Percentiles rank a stretch among this genome's conserved stretches.
phyloP scores from a whole-genome alignment of 2,888 invertebrate genomes.

The Drymonia ruficornis region DNA sequence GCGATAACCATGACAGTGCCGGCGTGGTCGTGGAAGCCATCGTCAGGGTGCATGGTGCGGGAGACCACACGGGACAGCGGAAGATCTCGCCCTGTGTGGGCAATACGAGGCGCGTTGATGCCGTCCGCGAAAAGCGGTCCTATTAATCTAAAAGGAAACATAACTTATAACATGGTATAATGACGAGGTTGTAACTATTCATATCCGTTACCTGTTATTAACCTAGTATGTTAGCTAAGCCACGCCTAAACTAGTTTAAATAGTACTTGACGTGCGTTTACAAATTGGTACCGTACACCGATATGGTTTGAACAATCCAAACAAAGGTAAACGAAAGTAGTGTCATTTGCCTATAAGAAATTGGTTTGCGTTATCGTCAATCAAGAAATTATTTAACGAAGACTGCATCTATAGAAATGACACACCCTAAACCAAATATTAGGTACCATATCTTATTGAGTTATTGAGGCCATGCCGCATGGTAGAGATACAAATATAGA shows the following conservation, averaged over 20 bases:
- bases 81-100: slow-evolving; percentile 90
- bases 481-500: too few relatives aligned
- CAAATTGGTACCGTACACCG: neutral
- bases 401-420: neutral
- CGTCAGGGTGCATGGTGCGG: slow-evolving; percentile 96
- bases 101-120: slow-evolving; percentile 92
- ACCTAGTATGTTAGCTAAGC: neutral
- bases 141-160: slow-evolving; percentile 81
- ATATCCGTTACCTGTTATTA: neutral
- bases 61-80: slow-evolving; percentile 94
- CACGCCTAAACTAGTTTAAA: neutral
- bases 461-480: too few relatives aligned
- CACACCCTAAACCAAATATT: neutral
- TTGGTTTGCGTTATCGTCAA: neutral
- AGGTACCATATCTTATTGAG: neutral
- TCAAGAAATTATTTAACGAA: neutral
- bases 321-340: neutral
- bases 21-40: slow-evolving; percentile 96
- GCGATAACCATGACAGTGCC: slow-evolving; percentile 97
- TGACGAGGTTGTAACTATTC: neutral
- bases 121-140: slow-evolving; percentile 94
- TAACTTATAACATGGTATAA: neutral
- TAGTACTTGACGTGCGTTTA: neutral
- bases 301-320: neutral
- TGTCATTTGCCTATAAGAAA: neutral